phyloP scores from a whole-genome alignment of 2,113 vertebrate species.

The Silurus asotus region DNA sequence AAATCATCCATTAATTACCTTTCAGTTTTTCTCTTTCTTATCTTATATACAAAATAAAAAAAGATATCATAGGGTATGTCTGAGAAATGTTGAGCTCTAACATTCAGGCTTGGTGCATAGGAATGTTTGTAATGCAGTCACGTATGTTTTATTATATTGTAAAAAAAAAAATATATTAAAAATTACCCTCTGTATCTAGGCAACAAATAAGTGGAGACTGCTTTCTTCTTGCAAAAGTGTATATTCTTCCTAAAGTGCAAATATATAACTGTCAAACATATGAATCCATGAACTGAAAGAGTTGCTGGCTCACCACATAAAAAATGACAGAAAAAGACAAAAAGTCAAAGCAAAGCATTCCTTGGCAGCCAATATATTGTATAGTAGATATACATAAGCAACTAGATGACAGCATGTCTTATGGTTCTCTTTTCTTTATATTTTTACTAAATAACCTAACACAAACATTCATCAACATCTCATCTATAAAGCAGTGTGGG shows the following conservation, averaged over 20 bases:
- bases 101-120: not conserved
- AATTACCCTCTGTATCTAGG: not conserved
- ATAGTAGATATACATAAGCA: not conserved
- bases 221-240: slow-evolving; percentile 8
- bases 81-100: not conserved
- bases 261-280: slow-evolving; percentile 7
- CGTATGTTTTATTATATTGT: not conserved
- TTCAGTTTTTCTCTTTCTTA: not conserved
- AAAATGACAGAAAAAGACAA: not conserved
- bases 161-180: not conserved
- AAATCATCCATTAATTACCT: not conserved
- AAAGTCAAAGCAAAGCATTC: not conserved
- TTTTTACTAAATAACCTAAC: not conserved
- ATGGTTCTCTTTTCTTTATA: not conserved
- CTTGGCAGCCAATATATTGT: not conserved
- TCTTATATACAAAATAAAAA: not conserved
- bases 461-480: not conserved
- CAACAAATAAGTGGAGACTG: not conserved
- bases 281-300: not conserved
- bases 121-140: not conserved
- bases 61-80: not conserved
- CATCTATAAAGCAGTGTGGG: not conserved
- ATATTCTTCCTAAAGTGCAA: not conserved
- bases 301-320: not conserved
- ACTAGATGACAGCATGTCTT: not conserved